These are phyloP conservation scores for Drosophila nr. perissopoda DNA, from an alignment of 2,888 invertebrate genomes.

Conservation along the genomic window DNA sequence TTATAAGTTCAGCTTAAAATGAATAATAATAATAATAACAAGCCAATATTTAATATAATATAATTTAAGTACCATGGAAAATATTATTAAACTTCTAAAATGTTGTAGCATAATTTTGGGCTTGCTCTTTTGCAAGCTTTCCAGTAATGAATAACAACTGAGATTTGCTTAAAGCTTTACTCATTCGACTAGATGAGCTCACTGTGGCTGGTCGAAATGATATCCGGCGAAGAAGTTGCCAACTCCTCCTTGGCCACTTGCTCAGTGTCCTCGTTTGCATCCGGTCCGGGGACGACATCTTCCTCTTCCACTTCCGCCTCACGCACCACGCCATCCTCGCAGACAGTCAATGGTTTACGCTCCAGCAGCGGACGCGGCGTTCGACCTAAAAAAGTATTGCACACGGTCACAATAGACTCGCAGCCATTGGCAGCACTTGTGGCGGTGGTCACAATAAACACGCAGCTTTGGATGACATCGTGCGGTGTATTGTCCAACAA, in stretches of 20 bases:
- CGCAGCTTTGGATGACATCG: constrained; percentile 81
- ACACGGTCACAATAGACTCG: constrained; percentile 76
- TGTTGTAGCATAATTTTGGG: constrained; percentile 51
- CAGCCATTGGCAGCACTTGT: constrained; percentile 63
- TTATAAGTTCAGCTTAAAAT: neutral
- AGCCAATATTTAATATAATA: neutral
- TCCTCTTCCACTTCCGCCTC: constrained; percentile 49
- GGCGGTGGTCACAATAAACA: constrained; percentile 66
- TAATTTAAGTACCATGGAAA: neutral
- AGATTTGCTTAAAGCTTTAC: neutral
- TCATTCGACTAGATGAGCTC: constrained; percentile 38
- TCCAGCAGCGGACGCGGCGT: constrained; percentile 79
- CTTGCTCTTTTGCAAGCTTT: neutral
- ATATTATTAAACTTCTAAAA: neutral
- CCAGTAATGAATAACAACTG: neutral
- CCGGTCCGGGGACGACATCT: constrained; percentile 31
- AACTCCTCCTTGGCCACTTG: constrained; percentile 15
- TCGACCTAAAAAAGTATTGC: constrained; percentile 74
- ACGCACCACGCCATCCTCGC: constrained; percentile 66
- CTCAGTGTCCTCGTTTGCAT: constrained; percentile 22
- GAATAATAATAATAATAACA: neutral
- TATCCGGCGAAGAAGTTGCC: constrained; percentile 39
- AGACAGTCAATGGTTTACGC: constrained; percentile 71
- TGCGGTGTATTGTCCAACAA: constrained; percentile 79
- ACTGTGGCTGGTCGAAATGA: constrained; percentile 40